Percentiles rank a stretch among this genome's conserved stretches.
These are phyloP conservation scores for Drosophila mayri DNA, from an alignment of 1,140 invertebrate genomes.

Conservation along the genomic window DNA sequence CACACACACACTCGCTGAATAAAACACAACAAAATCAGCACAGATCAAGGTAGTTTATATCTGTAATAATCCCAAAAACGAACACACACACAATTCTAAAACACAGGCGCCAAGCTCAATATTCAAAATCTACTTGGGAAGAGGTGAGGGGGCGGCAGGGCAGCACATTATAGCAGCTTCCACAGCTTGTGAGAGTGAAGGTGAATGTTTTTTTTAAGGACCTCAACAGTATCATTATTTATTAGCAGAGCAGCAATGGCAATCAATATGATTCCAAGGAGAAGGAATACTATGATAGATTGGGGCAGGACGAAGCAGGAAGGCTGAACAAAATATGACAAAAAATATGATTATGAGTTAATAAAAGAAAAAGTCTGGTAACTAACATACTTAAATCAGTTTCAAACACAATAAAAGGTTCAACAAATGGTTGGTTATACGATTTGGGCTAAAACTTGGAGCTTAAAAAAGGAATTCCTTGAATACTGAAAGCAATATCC, in stretches of 20 bases:
- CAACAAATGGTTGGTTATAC: background rate
- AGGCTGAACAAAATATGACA: background rate
- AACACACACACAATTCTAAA: slow-evolving; percentile 14
- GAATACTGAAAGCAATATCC: background rate
- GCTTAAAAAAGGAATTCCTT: background rate
- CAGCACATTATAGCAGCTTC: slow-evolving; percentile 26
- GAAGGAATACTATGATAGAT: background rate
- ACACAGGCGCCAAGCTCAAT: slow-evolving; percentile 18
- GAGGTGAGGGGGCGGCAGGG: background rate
- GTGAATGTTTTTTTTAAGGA: slow-evolving; percentile 1
- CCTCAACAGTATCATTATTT: background rate
- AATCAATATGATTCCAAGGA: background rate
- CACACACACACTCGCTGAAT: slow-evolving; percentile 1
- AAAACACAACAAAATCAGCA: slow-evolving; percentile 23
- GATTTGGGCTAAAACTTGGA: background rate
- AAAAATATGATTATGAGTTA: background rate
- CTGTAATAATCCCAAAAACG: background rate
- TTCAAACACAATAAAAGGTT: background rate
- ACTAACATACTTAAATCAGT: background rate
- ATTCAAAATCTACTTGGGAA: slow-evolving; percentile 1
- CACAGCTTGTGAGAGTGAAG: slow-evolving; percentile 24
- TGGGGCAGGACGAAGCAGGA: background rate
- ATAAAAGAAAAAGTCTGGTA: background rate
- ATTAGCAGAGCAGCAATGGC: slow-evolving; percentile 39
- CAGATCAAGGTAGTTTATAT: slow-evolving; percentile 1